Conservation (phyloP, 1,140 invertebrate genomes). For the Drosophila virilis region DNA sequence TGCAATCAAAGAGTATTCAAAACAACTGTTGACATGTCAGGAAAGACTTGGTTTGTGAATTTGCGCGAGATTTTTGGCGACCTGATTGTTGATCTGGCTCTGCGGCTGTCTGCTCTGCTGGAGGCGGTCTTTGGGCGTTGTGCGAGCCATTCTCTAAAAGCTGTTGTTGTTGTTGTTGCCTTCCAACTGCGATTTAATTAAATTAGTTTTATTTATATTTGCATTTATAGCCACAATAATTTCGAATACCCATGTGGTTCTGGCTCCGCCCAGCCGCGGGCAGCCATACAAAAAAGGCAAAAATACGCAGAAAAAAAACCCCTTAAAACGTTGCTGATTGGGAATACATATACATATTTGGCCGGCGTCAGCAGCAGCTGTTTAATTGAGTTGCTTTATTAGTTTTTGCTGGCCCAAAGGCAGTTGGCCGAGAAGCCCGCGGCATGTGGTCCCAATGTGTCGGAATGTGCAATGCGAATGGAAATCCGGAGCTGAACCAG, state of each 20-base stretch:
- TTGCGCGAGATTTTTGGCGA: constrained; percentile 1
- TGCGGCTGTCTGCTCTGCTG: no score
- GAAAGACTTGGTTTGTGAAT: neutral
- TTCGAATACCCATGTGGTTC: constrained; percentile 22
- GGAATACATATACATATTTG: constrained; percentile 33
- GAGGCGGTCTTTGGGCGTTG: neutral
- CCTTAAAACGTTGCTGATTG: constrained; percentile 46
- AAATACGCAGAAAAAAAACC: constrained; percentile 10
- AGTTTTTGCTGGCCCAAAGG: constrained; percentile 41
- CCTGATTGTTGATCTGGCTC: constrained; percentile 21
- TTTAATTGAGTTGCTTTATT: constrained; percentile 76
- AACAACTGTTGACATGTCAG: neutral
- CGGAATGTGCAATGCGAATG: constrained; percentile 7
- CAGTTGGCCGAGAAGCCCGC: constrained; percentile 17
- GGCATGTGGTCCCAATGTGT: constrained; percentile 23
- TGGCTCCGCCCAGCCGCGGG: constrained; percentile 6
- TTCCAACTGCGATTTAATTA: constrained; percentile 58
- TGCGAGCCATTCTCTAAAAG: constrained; percentile 1
- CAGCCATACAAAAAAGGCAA: constrained; percentile 50
- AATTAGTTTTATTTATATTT: constrained; percentile 74
- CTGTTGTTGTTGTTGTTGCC: neutral
- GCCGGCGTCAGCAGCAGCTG: constrained; percentile 40
- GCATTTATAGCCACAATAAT: constrained; percentile 48
- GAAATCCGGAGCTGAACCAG: neutral
- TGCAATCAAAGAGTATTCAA: constrained; percentile 1